These are phyloP conservation scores for Synodontis membranacea DNA, from an alignment of 2,113 vertebrate genomes.

Conservation along the genomic window DNA sequence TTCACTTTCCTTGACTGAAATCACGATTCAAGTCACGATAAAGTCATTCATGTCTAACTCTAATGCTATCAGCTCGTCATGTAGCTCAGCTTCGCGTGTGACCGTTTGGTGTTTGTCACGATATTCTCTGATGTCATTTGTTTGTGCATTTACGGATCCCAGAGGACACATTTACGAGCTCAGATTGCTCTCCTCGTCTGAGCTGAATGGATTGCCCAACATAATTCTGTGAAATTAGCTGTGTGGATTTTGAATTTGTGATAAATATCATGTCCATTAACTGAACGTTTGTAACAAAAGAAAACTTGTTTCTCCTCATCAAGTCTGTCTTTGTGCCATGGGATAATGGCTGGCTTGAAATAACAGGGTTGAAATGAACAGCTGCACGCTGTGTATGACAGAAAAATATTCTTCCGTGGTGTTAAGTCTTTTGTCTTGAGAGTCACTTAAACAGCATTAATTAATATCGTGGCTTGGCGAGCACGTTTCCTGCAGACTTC, in stretches of 20 bases:
- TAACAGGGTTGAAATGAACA: neutral
- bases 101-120: neutral
- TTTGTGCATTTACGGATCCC: neutral
- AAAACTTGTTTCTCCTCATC: neutral
- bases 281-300: neutral
- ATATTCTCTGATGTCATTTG: neutral
- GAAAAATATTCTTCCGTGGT: neutral
- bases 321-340: neutral
- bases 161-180: neutral
- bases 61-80: neutral
- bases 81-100: neutral
- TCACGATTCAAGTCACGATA: neutral
- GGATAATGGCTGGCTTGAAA: neutral
- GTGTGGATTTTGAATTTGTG: neutral
- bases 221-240: neutral
- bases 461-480: neutral
- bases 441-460: neutral
- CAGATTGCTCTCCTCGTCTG: neutral
- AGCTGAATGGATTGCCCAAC: too few species aligned
- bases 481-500: neutral
- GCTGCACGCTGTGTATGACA: neutral
- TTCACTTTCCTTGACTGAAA: neutral
- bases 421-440: slow-evolving; percentile 2
- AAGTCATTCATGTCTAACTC: neutral
- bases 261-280: neutral